Evolutionary conservation across 1,140 invertebrate species (phyloP).

Genomic region (Lordiphosa stackelbergi): DNA sequence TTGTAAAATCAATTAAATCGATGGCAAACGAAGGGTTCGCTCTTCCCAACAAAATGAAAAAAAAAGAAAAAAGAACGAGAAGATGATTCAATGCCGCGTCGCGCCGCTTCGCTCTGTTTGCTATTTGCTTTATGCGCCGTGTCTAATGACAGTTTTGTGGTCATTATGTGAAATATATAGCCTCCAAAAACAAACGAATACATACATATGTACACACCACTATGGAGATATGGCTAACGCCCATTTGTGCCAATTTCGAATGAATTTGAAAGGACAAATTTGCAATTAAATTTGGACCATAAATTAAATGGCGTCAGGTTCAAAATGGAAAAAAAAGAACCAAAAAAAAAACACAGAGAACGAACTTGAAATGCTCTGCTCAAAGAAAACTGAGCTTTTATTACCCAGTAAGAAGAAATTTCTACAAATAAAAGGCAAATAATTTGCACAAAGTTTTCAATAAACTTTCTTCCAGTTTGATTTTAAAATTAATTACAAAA

Average conservation of each 20-base stretch:
- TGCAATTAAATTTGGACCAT: conserved; percentile 65
- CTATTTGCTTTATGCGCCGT: conserved; percentile 59
- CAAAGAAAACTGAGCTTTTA: too few relatives aligned
- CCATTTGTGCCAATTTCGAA: too few relatives aligned
- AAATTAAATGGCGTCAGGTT: conserved; percentile 55
- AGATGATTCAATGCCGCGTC: conserved; percentile 30
- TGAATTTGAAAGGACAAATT: conserved; percentile 40
- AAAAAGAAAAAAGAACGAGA: conserved; percentile 1
- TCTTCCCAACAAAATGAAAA: conserved; percentile 42
- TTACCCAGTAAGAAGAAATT: too few relatives aligned
- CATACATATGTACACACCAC: too few relatives aligned
- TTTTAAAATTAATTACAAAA: too few relatives aligned
- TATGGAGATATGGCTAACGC: too few relatives aligned
- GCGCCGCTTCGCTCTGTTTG: conserved; percentile 50
- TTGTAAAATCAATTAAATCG: conserved; percentile 65
- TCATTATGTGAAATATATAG: conserved; percentile 68
- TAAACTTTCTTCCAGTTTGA: too few relatives aligned
- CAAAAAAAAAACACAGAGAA: neutral
- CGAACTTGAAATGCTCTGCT: neutral
- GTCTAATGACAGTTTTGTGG: conserved; percentile 70
- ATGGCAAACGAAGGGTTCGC: conserved; percentile 30
- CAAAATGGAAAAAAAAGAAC: neutral
- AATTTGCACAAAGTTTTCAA: too few relatives aligned
- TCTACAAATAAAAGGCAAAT: too few relatives aligned
- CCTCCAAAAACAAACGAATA: neutral